These are phyloP conservation scores for Aspidapion aeneum DNA, from an alignment of 2,888 invertebrate genomes.

Conservation along the genomic window DNA sequence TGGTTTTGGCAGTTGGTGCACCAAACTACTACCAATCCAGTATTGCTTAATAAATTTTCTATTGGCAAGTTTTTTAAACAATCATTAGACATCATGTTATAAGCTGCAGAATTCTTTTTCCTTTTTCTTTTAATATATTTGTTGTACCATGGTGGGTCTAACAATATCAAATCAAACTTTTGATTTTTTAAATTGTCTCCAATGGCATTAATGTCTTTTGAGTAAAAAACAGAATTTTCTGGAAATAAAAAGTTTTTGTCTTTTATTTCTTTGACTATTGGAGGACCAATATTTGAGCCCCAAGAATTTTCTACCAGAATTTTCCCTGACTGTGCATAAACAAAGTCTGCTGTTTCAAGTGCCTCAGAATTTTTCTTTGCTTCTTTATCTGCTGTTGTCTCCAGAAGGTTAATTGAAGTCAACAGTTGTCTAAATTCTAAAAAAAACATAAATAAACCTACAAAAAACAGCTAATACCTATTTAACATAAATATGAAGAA, in stretches of 20 bases:
- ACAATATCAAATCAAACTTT: constrained; percentile 74
- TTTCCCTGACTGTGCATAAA: constrained; percentile 29
- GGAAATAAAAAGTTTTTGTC: constrained; percentile 63
- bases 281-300: constrained; percentile 53
- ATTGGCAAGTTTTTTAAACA: constrained; percentile 71
- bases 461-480: neutral
- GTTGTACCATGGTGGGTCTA: constrained; percentile 97
- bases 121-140: constrained; percentile 85
- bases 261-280: constrained; percentile 52
- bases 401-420: constrained; percentile 1
- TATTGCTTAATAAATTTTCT: constrained; percentile 54
- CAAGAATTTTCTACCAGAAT: constrained; percentile 36
- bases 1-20: constrained; percentile 83
- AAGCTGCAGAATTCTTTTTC: constrained; percentile 59
- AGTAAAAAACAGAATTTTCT: constrained; percentile 60
- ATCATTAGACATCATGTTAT: constrained; percentile 75
- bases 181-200: constrained; percentile 47
- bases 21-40: constrained; percentile 82
- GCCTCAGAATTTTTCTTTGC: constrained; percentile 15
- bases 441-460: neutral
- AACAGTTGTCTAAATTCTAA: constrained; percentile 26
- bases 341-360: constrained; percentile 24
- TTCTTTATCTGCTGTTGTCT: constrained; percentile 1
- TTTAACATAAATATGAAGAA: neutral
- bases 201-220: constrained; percentile 61